These are phyloP conservation scores for Scaptomyza hsui DNA, from an alignment of 1,140 invertebrate genomes.

Conservation along the genomic window DNA sequence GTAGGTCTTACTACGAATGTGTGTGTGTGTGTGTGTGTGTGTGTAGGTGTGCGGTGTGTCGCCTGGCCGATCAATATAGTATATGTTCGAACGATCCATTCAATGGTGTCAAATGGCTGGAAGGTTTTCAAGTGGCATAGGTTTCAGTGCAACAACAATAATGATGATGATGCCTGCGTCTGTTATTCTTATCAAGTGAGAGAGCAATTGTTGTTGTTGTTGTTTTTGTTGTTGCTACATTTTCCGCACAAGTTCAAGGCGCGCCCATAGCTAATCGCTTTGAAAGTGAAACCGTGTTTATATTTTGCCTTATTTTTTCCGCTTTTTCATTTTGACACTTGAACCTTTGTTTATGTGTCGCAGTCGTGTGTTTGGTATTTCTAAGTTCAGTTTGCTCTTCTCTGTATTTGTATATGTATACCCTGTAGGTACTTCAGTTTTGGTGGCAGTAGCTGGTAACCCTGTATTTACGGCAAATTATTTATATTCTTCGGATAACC, in stretches of 20 bases:
- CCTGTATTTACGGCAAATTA: neutral
- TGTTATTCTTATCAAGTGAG: conserved; percentile 63
- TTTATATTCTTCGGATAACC: too few species aligned
- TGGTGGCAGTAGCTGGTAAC: neutral
- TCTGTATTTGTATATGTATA: neutral
- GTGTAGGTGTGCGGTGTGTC: conserved; percentile 61
- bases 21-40: conserved; percentile 4
- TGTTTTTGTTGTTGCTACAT: conserved; percentile 44
- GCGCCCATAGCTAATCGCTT: conserved; percentile 76
- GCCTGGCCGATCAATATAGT: conserved; percentile 43
- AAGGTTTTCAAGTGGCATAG: conserved; percentile 40
- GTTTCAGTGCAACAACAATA: neutral
- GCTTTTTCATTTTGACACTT: conserved; percentile 47
- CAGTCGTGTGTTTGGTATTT: conserved; percentile 43
- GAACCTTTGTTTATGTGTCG: conserved; percentile 37
- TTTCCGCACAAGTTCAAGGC: conserved; percentile 62
- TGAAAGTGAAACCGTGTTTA: conserved; percentile 81
- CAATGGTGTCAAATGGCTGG: conserved; percentile 66
- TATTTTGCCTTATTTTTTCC: conserved; percentile 68
- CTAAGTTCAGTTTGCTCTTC: neutral
- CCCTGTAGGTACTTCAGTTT: conserved; percentile 8
- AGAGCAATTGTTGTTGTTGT: conserved; percentile 10
- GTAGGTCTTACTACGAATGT: conserved; percentile 45
- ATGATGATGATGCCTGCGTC: conserved; percentile 10
- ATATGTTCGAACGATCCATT: conserved; percentile 1